Evolutionary conservation across 1,140 invertebrate genomes (phyloP).

Genomic region (Drosophila chauvacae): DNA sequence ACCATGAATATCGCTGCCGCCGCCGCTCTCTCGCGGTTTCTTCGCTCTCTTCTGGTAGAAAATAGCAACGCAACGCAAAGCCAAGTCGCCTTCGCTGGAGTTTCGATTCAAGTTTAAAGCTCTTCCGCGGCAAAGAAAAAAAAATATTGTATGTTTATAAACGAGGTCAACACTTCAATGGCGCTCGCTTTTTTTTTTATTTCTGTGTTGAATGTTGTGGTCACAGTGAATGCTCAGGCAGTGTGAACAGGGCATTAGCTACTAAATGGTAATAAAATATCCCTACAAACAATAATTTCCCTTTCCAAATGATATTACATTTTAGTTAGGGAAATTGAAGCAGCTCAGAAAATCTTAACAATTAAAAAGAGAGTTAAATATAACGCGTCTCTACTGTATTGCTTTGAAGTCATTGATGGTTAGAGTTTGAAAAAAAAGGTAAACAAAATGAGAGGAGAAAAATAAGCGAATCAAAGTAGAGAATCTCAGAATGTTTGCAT

Average conservation of each 20-base stretch:
- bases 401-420: constrained; percentile 15
- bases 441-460: constrained; percentile 48
- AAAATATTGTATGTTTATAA: constrained; percentile 62
- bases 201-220: constrained; percentile 22
- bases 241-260: background rate
- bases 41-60: constrained; percentile 60
- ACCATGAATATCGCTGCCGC: constrained; percentile 43
- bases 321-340: background rate
- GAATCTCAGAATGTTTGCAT: constrained; percentile 38
- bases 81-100: constrained; percentile 35
- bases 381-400: constrained; percentile 9
- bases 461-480: constrained; percentile 54
- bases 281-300: no score
- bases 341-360: background rate
- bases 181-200: constrained; percentile 55
- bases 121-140: constrained; percentile 70
- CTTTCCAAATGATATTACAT: background rate
- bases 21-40: constrained; percentile 12
- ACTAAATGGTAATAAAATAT: background rate
- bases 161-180: constrained; percentile 82
- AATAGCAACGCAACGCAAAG: constrained; percentile 65
- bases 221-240: background rate
- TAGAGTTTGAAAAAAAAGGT: constrained; percentile 35
- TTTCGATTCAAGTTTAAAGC: constrained; percentile 83
- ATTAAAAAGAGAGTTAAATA: background rate